phyloP scores from a whole-genome alignment of 64 coral and sea anemone genomes.

The Porites lutea region DNA sequence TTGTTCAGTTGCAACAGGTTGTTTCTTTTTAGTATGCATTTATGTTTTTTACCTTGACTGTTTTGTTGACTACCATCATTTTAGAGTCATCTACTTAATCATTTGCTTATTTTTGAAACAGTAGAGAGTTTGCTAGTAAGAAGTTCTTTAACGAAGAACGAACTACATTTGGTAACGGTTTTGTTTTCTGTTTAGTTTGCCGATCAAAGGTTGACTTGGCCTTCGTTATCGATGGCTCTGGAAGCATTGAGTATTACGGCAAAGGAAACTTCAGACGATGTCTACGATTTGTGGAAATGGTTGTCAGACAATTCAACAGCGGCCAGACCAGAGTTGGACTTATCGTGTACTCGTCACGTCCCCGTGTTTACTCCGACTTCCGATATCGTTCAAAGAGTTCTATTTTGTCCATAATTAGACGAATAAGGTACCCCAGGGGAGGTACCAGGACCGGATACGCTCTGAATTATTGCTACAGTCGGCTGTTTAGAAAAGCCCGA shows the following conservation, averaged over 20 bases:
- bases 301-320: constrained; percentile 16
- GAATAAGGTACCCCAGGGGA: constrained; percentile 54
- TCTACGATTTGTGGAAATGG: constrained; percentile 23
- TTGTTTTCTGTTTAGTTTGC: constrained; percentile 43
- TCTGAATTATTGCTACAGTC: neutral
- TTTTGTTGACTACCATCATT: too few species aligned
- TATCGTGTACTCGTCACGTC: constrained; percentile 31
- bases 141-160: too few species aligned
- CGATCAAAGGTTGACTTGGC: constrained; percentile 35
- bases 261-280: constrained; percentile 55
- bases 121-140: too few species aligned
- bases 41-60: too few species aligned
- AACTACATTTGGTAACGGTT: too few species aligned
- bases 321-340: constrained; percentile 40
- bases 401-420: neutral
- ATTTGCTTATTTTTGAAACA: too few species aligned
- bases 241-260: constrained; percentile 52
- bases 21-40: too few species aligned
- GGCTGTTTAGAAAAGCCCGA: constrained; percentile 11
- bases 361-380: constrained; percentile 36
- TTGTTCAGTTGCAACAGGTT: too few species aligned
- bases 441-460: constrained; percentile 59
- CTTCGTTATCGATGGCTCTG: constrained; percentile 66
- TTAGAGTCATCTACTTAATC: too few species aligned
- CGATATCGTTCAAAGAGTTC: neutral